Evolutionary conservation across 1,140 invertebrate species (phyloP), one percentile per base, ranked within the genome.

Genomic region (Drosophila kurseongensis): DNA sequence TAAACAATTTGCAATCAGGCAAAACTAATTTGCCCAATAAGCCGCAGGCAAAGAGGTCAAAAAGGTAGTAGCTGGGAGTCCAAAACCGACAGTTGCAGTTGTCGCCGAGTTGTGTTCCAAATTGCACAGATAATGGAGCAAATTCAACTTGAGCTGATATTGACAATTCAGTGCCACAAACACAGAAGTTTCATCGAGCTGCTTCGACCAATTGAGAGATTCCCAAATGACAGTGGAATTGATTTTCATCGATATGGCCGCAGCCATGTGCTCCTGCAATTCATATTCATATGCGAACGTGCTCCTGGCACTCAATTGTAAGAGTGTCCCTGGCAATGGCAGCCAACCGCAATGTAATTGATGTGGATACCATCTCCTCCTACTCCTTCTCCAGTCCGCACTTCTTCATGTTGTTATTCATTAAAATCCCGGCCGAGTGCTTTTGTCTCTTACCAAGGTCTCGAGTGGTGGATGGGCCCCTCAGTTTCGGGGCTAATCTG

Each of bases 11-110:
- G 66, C 83, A 81, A 68, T 78, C 69, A 82, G 55, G 63, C 71
- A 62, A 76, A 83, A 71, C 84, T 89, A 77, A 83, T 71, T 81
- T 74, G 58, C 27, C 63, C 76, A 81, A 85, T 78, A 77, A 78
- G 63, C 81, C 82, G 36, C 68, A 75, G 80, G 80, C 54, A 52
- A 78, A 45, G 42, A 65, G 58, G 66, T 72, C 68, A 72, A 71
- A 42, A 71, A 71, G 65, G 67, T 69, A 71, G 27, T 48, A 7
- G 45, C 27, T 12, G 10, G 36, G 36, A 12, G 4, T 10, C 36
- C 36, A 12, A 41, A 50, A 41, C 44, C 51, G 51, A 58, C 67
- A 69, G 67, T 71, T 71, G 67, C 65, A 47, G 65, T 13, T 32
- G 32, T 36, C 42, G 29, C 32, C 38, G 48, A 51, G 29, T 35